These are phyloP conservation scores for Microcebus lehilahytsara DNA, from an alignment of 2,113 vertebrate genomes.

Conservation along the genomic window DNA sequence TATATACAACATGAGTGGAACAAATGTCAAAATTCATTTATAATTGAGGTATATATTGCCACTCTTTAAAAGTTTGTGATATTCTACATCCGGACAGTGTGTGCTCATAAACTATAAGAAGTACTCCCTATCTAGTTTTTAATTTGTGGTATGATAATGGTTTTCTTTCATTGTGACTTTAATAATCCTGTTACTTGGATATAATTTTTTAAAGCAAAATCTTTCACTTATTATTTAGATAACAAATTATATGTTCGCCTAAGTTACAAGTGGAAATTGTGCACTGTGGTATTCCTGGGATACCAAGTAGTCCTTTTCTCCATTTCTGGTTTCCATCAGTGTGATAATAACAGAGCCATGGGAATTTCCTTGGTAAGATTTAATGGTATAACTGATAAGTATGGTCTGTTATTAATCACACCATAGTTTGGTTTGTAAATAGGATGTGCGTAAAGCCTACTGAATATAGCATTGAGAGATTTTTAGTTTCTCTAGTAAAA, in stretches of 20 bases:
- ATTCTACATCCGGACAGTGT: background rate
- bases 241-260: background rate
- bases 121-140: background rate
- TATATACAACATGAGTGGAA: background rate
- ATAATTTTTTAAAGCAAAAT: slow-evolving; percentile 34
- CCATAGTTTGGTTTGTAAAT: slow-evolving; percentile 20
- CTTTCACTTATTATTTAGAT: background rate
- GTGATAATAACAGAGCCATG: background rate
- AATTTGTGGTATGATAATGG: background rate
- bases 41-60: background rate
- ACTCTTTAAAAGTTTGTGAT: background rate
- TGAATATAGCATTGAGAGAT: background rate
- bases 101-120: background rate
- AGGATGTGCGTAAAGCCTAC: background rate
- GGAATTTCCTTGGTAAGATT: background rate
- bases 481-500: slow-evolving; percentile 23
- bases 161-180: background rate
- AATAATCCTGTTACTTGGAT: background rate
- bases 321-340: slow-evolving; percentile 8
- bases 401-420: background rate
- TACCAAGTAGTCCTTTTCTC: background rate
- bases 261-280: background rate
- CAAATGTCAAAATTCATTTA: slow-evolving; percentile 10
- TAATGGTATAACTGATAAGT: background rate
- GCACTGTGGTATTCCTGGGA: background rate